These are phyloP conservation scores for Tricholaema leucomelas DNA, from an alignment of 2,113 vertebrate species.

Conservation along the genomic window DNA sequence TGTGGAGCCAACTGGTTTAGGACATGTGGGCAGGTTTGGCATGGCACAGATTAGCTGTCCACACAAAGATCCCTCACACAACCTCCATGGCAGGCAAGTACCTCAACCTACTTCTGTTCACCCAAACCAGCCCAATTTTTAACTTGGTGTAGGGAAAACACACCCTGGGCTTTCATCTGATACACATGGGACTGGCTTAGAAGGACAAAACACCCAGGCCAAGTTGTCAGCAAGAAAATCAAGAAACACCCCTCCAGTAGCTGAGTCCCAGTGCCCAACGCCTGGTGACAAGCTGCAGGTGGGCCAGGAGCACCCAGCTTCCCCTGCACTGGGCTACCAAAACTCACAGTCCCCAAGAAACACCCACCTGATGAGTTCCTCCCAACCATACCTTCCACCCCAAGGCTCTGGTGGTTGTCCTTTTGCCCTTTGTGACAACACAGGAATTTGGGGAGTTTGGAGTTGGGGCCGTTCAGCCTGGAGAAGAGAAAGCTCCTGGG, in stretches of 20 bases:
- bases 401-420: too few relatives aligned
- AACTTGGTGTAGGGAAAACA: not conserved
- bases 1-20: not conserved
- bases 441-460: too few relatives aligned
- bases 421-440: too few relatives aligned
- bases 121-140: fast-evolving
- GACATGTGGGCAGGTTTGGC: fast-evolving
- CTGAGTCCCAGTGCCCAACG: not conserved
- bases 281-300: not conserved
- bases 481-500: too few relatives aligned
- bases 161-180: not conserved
- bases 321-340: not conserved
- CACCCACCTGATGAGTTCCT: not conserved
- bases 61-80: fast-evolving
- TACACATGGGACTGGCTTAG: not conserved
- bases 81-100: not conserved
- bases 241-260: too few relatives aligned
- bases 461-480: too few relatives aligned
- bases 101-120: not conserved
- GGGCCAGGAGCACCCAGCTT: not conserved
- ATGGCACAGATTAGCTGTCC: fast-evolving
- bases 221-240: not conserved
- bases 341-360: fast-evolving
- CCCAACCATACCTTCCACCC: not conserved
- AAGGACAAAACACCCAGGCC: not conserved